phyloP scores from a whole-genome alignment of 2,888 invertebrate genomes.

The Aspidiotus destructor region DNA sequence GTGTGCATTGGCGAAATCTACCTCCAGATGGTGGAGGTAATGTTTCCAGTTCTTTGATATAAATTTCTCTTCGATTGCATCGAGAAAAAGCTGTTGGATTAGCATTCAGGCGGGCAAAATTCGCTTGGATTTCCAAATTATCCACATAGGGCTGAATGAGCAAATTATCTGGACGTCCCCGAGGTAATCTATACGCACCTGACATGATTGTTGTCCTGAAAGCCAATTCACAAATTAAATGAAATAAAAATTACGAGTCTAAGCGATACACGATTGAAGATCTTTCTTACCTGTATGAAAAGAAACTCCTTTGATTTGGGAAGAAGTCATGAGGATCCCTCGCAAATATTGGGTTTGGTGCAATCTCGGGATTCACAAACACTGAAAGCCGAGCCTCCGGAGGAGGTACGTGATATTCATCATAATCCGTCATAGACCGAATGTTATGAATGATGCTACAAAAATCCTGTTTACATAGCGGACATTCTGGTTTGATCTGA shows the following conservation, averaged over 20 bases:
- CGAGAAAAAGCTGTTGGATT: conserved; percentile 1
- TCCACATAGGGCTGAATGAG: conserved; percentile 26
- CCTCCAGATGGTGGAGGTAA: conserved; percentile 56
- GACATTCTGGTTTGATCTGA: conserved; percentile 84
- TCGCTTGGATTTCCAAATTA: conserved; percentile 22
- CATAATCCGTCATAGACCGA: conserved; percentile 74
- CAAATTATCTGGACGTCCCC: conserved; percentile 16
- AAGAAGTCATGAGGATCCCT: conserved; percentile 11
- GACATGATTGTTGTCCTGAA: conserved; percentile 19
- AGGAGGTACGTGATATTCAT: conserved; percentile 55
- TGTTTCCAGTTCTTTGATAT: conserved; percentile 12
- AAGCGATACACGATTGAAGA: not conserved
- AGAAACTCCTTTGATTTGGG: conserved; percentile 9
- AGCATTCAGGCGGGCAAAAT: not conserved
- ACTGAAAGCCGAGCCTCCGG: not conserved
- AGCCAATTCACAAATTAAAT: not conserved
- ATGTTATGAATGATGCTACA: conserved; percentile 88
- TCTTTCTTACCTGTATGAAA: conserved; percentile 16
- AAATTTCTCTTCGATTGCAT: conserved; percentile 10
- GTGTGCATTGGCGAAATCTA: conserved; percentile 61
- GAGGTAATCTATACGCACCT: conserved; percentile 6
- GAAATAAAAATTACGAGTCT: not conserved
- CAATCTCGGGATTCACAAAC: not conserved
- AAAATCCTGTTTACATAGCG: conserved; percentile 85
- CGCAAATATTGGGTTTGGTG: not conserved